Evolutionary conservation across 2,797 vertebrate genomes (phyloP), one percentile per base, ranked within the genome.

Genomic region (Podarcis siculus): DNA sequence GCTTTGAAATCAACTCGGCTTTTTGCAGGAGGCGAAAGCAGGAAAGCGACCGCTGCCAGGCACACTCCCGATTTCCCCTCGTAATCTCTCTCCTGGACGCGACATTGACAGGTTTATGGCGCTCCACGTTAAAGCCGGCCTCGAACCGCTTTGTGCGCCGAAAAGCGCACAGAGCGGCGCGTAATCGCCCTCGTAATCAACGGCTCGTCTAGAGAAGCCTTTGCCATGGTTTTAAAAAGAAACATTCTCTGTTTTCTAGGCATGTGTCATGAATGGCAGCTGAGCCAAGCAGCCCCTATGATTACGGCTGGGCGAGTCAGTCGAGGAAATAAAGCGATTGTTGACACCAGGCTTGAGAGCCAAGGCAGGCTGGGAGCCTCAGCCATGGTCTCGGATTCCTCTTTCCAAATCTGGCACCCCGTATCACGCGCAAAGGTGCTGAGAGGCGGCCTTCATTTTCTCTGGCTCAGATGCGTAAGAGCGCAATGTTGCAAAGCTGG

Each of bases 1-100:
- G 35, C 75, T 86, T 89, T 79, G 80, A 75, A 79, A 84, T 25
- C 35, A 67, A 13, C 42, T 30, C 21, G 19, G 0, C 76, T 86
- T 69, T n/a, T 37, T 0, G 19, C 30, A 21, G 0, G 2, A 4
- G 39, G 82, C 1, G 3, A 6, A 21, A 39, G 61, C 37, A 23
- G 79, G 79, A 21, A 35, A 5, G 27, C 3, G 23, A 25, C 32
- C 35, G n/a, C 17, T 2, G 72, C 72, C 72, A 8, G 32, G 7
- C 72, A 1, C 78, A 81, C 76, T 81, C 42, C 13, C 35, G 32
- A 86, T 37, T 2, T 17, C 13, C 3, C 23, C 42, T 10, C 15
- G 72, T 25, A 23, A 27, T 23, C 35, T 80, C 17, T 89, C 72
- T 61, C 55, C 79, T 45, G 32, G 12, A 5, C 35, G 5, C 0